Evolutionary conservation across 2,888 invertebrate genomes (phyloP).

Genomic region (Lasioglossum leucozonium): DNA sequence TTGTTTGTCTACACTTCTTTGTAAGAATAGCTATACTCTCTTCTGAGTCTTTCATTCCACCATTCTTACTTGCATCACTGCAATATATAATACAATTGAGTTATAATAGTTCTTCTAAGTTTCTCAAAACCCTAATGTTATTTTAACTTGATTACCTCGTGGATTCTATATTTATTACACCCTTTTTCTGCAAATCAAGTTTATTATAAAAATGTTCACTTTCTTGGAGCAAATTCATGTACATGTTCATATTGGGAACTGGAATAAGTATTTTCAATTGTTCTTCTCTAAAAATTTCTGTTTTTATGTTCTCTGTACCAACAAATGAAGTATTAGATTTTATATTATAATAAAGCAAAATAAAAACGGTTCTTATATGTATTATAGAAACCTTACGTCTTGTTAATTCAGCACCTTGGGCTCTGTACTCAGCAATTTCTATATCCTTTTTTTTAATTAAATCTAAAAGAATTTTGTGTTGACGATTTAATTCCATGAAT

Average conservation of each 20-base stretch:
- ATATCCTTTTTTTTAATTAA: slow-evolving; percentile 78
- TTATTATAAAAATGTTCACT: slow-evolving; percentile 65
- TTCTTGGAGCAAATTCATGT: slow-evolving; percentile 62
- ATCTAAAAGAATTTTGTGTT: slow-evolving; percentile 72
- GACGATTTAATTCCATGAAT: slow-evolving; percentile 70
- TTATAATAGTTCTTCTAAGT: not conserved
- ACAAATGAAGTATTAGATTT: slow-evolving; percentile 14
- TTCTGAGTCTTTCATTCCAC: not conserved
- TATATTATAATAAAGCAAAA: slow-evolving; percentile 1
- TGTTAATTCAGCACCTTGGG: slow-evolving; percentile 77
- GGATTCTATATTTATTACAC: not conserved
- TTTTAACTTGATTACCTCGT: slow-evolving; percentile 45
- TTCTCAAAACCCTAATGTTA: not conserved
- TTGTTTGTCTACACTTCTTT: not conserved
- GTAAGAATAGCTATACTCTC: not conserved
- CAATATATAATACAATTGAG: slow-evolving; percentile 2
- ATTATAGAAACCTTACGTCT: slow-evolving; percentile 71
- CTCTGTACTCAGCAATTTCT: slow-evolving; percentile 81
- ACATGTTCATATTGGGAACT: slow-evolving; percentile 36
- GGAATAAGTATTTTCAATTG: slow-evolving; percentile 61
- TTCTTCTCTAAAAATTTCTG: slow-evolving; percentile 72
- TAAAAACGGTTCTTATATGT: not conserved
- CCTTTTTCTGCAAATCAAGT: slow-evolving; percentile 27
- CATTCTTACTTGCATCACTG: not conserved
- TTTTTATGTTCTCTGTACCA: slow-evolving; percentile 76